Conservation (phyloP, 30 jellyfish, hydroid and myxozoan genomes). For the Cassiopea andromeda region DNA sequence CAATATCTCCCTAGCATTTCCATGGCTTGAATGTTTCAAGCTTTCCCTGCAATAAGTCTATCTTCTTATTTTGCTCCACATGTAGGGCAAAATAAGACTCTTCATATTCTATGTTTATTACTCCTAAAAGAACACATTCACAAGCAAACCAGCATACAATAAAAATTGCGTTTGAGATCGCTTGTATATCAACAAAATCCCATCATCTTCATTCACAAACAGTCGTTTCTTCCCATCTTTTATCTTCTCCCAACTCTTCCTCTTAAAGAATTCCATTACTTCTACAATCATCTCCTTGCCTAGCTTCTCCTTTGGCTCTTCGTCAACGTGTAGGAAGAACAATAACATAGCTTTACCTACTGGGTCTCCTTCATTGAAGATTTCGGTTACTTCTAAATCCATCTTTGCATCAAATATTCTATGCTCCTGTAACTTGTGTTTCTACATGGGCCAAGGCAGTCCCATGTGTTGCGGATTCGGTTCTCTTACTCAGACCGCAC, state of each 20-base stretch:
- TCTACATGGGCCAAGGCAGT: no score
- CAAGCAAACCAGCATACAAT: no score
- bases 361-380: slow-evolving; percentile 13
- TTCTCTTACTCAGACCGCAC: no score
- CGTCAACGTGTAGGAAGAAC: slow-evolving; percentile 24
- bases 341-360: slow-evolving; percentile 18
- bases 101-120: no score
- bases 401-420: slow-evolving; percentile 4
- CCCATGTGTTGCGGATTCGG: no score
- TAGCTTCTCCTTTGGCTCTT: slow-evolving; percentile 10
- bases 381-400: slow-evolving; percentile 12
- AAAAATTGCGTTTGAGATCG: background rate
- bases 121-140: no score
- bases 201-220: slow-evolving; percentile 15
- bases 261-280: slow-evolving; percentile 16
- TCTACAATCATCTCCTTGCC: slow-evolving; percentile 1
- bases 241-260: background rate
- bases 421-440: no score
- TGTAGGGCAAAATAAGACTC: no score
- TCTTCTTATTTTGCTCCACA: no score
- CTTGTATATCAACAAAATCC: slow-evolving; percentile 4
- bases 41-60: no score
- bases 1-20: no score
- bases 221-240: background rate
- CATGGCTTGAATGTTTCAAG: no score